Base-by-base conservation (phyloP, 1,140 invertebrate genomes). In the Lepidotrigona ventralis region DNA sequence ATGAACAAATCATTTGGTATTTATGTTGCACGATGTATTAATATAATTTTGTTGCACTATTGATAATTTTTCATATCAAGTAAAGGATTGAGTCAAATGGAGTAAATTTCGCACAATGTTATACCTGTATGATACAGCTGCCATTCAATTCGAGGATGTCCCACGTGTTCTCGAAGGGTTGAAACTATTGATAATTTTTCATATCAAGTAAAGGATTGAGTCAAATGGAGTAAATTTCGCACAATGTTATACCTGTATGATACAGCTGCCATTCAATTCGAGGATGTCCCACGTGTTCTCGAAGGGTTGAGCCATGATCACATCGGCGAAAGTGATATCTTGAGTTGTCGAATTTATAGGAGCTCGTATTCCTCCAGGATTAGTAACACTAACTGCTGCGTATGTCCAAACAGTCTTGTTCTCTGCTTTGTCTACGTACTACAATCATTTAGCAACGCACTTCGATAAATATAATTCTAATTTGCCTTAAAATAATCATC, bases 161-260 rank as follows among this genome's bases (percentile, higher is more conserved):
- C 54, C 97, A 94, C 19, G 93, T 95, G 90, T 97, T 97, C 86
- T 96, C 95, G 84, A 97, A 98, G 2, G 97, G 97, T 29, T 95
- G 93, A 21, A n/a, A n/a, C 39, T 46, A 46, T 46, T 46, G 8
- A 46, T 46, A 46, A 46, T 46, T 46, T 46, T 46, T 8, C 9
- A 46, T 46, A 8, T 46, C 39, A 46, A 46, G 39, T 46, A 46
- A 8, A 46, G 39, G 39, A 8, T 46, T 46, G 9, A 46, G 9
- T 46, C 0, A 46, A 46, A 46, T 8, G 39, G 39, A 46, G 39
- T 46, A 46, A 46, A 46, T 46, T 46, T 46, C 39, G 39, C 6
- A 46, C 6, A 86, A 60, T 60, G 58, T 60, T 60, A 29, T 95
- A 95, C 95, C 81, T 95, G 92, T 79, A 95, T 87, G 9, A 98